phyloP scores from a whole-genome alignment of 2,797 vertebrate species.

The Anguilla anguilla region DNA sequence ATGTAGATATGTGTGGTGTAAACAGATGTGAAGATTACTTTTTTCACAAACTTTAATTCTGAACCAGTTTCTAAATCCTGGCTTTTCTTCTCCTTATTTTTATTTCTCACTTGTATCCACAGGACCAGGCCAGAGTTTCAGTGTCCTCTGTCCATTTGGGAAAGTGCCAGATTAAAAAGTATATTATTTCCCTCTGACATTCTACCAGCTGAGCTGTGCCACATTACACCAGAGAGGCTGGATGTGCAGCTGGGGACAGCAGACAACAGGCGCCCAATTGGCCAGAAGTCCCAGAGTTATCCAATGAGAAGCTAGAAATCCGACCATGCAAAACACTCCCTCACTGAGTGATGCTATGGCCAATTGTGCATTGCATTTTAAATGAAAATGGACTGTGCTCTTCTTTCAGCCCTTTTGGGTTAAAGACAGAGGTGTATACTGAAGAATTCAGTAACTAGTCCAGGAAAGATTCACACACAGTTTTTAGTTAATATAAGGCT shows the following conservation, averaged over 20 bases:
- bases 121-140: background rate
- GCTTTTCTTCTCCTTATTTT: background rate
- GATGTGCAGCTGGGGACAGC: background rate
- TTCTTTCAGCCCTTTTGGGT: no score
- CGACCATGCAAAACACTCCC: no score
- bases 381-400: no score
- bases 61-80: background rate
- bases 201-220: background rate
- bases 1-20: background rate
- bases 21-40: background rate
- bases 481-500: background rate
- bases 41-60: background rate
- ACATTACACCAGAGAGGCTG: background rate
- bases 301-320: no score
- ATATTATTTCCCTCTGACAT: background rate
- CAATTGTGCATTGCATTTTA: no score
- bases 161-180: background rate
- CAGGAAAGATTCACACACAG: no score
- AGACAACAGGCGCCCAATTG: no score
- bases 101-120: background rate
- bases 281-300: no score
- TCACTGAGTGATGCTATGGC: no score
- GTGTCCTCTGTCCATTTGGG: background rate
- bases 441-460: no score
- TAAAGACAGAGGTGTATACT: no score